Evolutionary conservation across 2,888 invertebrate species (phyloP).

Genomic region (Dasysyrphus tricinctus): DNA sequence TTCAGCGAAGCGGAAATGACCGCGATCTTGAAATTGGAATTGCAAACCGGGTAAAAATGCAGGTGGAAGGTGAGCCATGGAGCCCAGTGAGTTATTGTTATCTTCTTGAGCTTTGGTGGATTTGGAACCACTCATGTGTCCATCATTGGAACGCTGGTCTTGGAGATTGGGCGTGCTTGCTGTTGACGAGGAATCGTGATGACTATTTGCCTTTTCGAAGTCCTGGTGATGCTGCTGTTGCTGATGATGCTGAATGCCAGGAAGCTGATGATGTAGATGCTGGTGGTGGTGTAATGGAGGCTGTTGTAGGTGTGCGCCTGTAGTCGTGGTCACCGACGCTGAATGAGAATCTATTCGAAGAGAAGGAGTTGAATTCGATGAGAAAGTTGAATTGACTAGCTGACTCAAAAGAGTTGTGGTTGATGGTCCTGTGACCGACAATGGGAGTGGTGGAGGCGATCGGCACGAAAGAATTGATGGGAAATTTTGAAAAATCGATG

Average conservation of each 20-base stretch:
- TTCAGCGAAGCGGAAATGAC: conserved; percentile 93
- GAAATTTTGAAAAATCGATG: conserved; percentile 80
- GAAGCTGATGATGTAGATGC: conserved; percentile 77
- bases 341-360: conserved; percentile 79
- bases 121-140: conserved; percentile 79
- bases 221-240: conserved; percentile 77
- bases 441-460: conserved; percentile 77
- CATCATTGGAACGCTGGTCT: conserved; percentile 78
- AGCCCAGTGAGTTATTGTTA: conserved; percentile 80
- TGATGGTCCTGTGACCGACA: conserved; percentile 81
- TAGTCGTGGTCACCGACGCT: conserved; percentile 41
- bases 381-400: conserved; percentile 83
- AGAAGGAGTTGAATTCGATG: conserved; percentile 78
- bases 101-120: conserved; percentile 78
- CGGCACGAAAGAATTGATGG: conserved; percentile 75
- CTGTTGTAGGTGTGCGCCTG: conserved; percentile 73
- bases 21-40: conserved; percentile 92
- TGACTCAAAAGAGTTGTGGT: conserved; percentile 84
- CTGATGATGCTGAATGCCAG: conserved; percentile 77
- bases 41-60: conserved; percentile 85
- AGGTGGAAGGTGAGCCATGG: conserved; percentile 83
- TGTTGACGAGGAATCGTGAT: conserved; percentile 83
- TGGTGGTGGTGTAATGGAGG: conserved; percentile 77
- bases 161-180: conserved; percentile 84
- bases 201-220: conserved; percentile 78